Evolutionary conservation across 2,113 vertebrate species (phyloP).

Genomic region (Atrichornis clamosus): DNA sequence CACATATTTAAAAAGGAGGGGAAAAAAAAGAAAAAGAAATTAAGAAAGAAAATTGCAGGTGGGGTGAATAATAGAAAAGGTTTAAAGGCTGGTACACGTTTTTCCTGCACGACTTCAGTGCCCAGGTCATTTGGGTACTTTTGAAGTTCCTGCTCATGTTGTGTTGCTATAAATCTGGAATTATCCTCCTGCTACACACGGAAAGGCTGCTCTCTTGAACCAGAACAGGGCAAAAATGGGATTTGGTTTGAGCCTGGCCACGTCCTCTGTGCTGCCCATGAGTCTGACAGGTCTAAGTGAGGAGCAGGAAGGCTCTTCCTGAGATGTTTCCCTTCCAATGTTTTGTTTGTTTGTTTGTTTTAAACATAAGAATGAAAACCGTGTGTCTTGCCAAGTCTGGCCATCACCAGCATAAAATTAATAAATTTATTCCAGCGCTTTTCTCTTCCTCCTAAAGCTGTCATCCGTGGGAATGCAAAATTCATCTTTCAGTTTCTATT

Average conservation of each 20-base stretch:
- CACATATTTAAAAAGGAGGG: neutral
- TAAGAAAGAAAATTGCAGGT: neutral
- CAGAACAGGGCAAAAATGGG: neutral
- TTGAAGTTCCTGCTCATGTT: constrained; percentile 16
- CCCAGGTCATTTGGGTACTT: constrained; percentile 33
- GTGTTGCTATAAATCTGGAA: neutral
- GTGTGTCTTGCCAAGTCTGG: neutral
- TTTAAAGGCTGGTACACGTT: neutral
- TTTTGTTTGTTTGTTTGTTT: neutral
- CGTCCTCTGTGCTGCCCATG: neutral
- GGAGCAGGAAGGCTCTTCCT: neutral
- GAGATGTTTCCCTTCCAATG: accelerated
- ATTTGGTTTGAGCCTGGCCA: neutral
- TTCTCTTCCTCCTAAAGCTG: neutral
- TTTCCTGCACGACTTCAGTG: neutral
- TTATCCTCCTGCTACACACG: neutral
- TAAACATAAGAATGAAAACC: neutral
- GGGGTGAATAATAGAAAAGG: neutral
- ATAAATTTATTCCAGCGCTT: neutral
- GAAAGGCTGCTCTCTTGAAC: neutral
- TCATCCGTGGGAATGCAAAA: neutral
- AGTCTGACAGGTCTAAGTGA: neutral
- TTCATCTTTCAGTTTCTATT: neutral
- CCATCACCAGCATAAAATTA: neutral
- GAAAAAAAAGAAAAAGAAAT: neutral